These are phyloP conservation scores for Archips xylosteana DNA, from an alignment of 2,888 invertebrate genomes.

Conservation along the genomic window DNA sequence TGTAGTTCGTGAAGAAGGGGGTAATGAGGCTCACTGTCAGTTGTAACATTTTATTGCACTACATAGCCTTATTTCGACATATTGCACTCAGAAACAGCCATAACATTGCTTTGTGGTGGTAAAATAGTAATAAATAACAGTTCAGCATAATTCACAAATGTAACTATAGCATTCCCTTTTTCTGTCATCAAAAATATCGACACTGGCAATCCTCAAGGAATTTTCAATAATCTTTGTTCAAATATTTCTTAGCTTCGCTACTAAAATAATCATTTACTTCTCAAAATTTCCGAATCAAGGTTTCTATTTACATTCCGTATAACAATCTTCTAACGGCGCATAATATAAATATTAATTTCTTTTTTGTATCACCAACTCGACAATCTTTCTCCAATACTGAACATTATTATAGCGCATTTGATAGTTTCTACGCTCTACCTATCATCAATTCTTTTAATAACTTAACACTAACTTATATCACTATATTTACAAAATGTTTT, in stretches of 20 bases:
- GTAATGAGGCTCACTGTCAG: conserved; percentile 43
- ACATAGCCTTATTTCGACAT: conserved; percentile 55
- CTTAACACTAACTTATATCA: conserved; percentile 22
- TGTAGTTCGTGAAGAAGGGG: not conserved
- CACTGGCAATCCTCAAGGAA: not conserved
- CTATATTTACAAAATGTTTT: conserved; percentile 39
- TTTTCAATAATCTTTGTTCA: conserved; percentile 4
- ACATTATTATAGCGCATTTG: conserved; percentile 8
- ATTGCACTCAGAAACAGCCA: conserved; percentile 69
- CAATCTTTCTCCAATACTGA: conserved; percentile 2
- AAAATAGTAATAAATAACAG: conserved; percentile 51
- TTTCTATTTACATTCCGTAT: not conserved
- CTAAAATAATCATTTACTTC: conserved; percentile 5
- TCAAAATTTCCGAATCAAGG: not conserved
- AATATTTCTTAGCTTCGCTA: conserved; percentile 15
- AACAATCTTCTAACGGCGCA: not conserved
- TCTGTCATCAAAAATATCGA: not conserved
- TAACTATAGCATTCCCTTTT: not conserved
- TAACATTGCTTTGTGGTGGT: conserved; percentile 29
- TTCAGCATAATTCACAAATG: not conserved
- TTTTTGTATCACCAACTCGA: conserved; percentile 11
- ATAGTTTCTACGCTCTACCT: not conserved
- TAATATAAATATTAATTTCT: conserved; percentile 17
- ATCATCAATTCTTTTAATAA: not conserved
- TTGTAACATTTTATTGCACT: conserved; percentile 49